Evolutionary conservation across 2,113 vertebrate species (phyloP), one percentile per base, ranked within the genome.

Genomic region (Lepus europaeus): DNA sequence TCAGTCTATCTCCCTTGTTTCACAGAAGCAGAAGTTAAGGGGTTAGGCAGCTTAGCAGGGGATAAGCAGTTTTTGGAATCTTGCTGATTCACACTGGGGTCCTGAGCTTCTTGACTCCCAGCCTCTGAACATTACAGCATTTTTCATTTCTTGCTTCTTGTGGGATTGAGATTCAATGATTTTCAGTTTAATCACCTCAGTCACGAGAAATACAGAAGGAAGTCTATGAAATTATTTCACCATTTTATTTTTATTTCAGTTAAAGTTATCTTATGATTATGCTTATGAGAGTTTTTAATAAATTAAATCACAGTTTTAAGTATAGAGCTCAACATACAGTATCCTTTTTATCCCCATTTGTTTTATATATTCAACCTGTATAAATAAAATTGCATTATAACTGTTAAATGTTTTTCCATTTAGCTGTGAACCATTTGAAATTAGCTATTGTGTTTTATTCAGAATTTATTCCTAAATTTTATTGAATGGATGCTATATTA

Each of bases 211-310:
- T 73, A 74, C 19, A 89, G 79, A 94, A 69, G 39, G 39, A 94
- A 73, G 33, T 2, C 27, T 82, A 13, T 90, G 19, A 77, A 84
- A 81, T 95, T 39, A 11, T 45, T 85, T 94, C 9, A 83, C 20
- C 31, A 13, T 87, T 90, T 76, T 74, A 76, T 89, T 76, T 90
- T 95, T 69, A 59, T 36, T 87, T 89, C 13, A 77, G 23, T 66
- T 82, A 29, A 83, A 77, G 0, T 78, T 90, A 88, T 77, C 22
- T 85, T 92, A 92, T 70, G 2, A 17, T 61, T 84, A 96, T 17
- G 11, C 72, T 72, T 61, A 72, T 1, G 72, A 29, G 61, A 39
- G 72, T 3, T 51, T 72, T 33, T 69, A 63, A 5, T 56, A 51
- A 31, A 45, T 45, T 45, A 6, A 45, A 45, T 77, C 69, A 92